These are phyloP conservation scores for Muscicapa comitata DNA, from an alignment of 2,797 vertebrate genomes.

Conservation along the genomic window DNA sequence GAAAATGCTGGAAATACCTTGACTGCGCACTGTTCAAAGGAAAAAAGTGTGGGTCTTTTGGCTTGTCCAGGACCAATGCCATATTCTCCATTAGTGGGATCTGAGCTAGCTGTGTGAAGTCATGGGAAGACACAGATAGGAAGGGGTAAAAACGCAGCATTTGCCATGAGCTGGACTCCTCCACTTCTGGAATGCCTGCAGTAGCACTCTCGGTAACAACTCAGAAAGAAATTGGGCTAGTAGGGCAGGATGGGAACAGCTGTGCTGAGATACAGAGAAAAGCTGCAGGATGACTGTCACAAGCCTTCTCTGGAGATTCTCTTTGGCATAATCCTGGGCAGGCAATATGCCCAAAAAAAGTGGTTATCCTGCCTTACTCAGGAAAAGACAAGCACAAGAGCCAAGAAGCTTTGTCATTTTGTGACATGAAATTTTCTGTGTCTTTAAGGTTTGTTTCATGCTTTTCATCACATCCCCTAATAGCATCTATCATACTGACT, in stretches of 20 bases:
- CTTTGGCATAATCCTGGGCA: background rate
- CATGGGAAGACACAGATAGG: background rate
- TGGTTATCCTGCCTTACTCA: background rate
- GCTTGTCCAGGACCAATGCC: background rate
- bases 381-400: background rate
- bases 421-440: background rate
- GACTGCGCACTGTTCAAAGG: background rate
- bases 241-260: conserved; percentile 29
- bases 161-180: background rate
- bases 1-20: background rate
- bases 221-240: conserved; percentile 5
- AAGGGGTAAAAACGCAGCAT: background rate
- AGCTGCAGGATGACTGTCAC: background rate
- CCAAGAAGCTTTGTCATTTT: conserved; percentile 4
- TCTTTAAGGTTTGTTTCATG: background rate
- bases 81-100: background rate
- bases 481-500: background rate
- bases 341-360: background rate
- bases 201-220: background rate
- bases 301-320: background rate
- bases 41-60: background rate
- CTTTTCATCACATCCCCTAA: background rate
- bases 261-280: background rate
- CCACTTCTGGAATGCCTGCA: conserved; percentile 2
- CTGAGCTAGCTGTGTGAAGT: background rate